phyloP scores from a whole-genome alignment of 1,140 invertebrate genomes.

The Nephila pilipes region DNA sequence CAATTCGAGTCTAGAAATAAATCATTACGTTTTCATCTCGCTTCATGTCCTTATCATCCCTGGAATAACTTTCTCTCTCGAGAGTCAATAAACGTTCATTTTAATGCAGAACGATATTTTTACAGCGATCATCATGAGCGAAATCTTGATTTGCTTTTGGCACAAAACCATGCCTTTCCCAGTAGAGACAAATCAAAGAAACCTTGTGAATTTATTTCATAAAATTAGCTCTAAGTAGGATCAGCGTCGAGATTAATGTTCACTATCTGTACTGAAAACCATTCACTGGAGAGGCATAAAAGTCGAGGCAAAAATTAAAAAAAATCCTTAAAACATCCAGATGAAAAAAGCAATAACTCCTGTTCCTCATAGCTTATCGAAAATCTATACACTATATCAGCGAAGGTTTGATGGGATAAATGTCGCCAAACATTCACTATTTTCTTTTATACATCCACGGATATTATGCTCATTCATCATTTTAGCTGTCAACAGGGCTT shows the following conservation, averaged over 20 bases:
- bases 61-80: conserved; percentile 8
- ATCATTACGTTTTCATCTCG: not conserved
- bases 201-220: conserved; percentile 21
- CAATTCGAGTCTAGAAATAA: not conserved
- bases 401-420: conserved; percentile 8
- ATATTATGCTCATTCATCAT: conserved; percentile 50
- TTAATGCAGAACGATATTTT: not conserved
- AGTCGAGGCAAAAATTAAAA: not conserved
- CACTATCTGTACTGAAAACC: not conserved
- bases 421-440: conserved; percentile 28
- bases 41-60: not conserved
- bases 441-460: conserved; percentile 24
- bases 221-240: conserved; percentile 20
- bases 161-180: not conserved
- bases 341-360: conserved; percentile 21
- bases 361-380: not conserved
- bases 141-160: conserved; percentile 15
- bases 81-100: not conserved
- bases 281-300: not conserved
- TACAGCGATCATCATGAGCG: conserved; percentile 22
- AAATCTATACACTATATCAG: not conserved
- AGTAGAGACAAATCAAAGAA: conserved; percentile 25
- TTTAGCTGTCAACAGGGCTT: conserved; percentile 32
- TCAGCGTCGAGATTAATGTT: conserved; percentile 9
- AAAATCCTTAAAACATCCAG: not conserved